phyloP scores from a whole-genome alignment of 2,888 invertebrate genomes.

The Acleris cristana region DNA sequence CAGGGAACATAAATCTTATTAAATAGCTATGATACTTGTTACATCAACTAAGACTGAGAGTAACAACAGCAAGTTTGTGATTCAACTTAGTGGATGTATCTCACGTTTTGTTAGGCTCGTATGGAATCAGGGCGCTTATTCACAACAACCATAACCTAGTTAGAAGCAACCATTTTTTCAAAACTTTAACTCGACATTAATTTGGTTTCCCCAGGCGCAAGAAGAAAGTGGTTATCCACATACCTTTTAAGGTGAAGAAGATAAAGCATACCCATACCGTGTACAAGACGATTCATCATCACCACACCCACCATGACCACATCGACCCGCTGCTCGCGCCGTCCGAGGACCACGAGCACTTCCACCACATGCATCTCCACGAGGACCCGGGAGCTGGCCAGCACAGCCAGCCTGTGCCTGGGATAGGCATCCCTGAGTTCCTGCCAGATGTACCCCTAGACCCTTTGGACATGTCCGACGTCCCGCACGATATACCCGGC shows the following conservation, averaged over 20 bases:
- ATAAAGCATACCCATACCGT: conserved; percentile 88
- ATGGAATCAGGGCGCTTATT: too few relatives aligned
- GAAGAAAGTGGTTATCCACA: conserved; percentile 87
- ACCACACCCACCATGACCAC: conserved; percentile 71
- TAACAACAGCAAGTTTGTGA: too few relatives aligned
- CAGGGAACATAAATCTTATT: too few relatives aligned
- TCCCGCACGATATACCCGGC: conserved; percentile 55
- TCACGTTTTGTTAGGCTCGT: too few relatives aligned
- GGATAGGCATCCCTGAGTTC: conserved; percentile 73
- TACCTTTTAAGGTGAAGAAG: conserved; percentile 87
- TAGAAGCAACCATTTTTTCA: neutral
- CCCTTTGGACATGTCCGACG: conserved; percentile 42
- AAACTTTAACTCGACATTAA: neutral
- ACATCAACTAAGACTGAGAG: too few relatives aligned
- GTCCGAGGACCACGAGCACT: conserved; percentile 77
- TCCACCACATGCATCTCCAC: conserved; percentile 75
- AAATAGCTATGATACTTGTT: too few relatives aligned
- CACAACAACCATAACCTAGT: too few relatives aligned
- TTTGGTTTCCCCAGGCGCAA: conserved; percentile 68
- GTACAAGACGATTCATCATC: conserved; percentile 87
- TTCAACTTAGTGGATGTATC: too few relatives aligned
- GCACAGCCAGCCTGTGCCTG: conserved; percentile 66
- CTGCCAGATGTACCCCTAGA: conserved; percentile 66
- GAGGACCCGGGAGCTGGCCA: conserved; percentile 61
- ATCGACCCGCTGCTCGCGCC: conserved; percentile 56